These are phyloP conservation scores for Holacanthella duospinosa DNA, from an alignment of 2,888 invertebrate genomes.

Conservation along the genomic window DNA sequence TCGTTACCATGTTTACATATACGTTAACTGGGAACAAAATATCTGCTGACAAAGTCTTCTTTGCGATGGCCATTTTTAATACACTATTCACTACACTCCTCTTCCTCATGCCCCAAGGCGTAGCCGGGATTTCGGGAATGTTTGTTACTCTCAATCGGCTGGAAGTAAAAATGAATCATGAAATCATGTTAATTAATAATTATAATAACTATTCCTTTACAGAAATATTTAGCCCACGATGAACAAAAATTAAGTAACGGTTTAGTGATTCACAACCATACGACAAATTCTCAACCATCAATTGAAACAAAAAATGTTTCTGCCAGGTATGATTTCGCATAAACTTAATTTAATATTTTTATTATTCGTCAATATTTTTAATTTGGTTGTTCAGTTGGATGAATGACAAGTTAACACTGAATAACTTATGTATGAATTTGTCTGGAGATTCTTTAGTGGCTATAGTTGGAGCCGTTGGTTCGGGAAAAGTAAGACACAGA, in stretches of 20 bases:
- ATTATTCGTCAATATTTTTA: too few relatives aligned
- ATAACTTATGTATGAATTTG: slow-evolving; percentile 21
- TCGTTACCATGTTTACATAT: slow-evolving; percentile 31
- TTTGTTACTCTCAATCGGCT: slow-evolving; percentile 62
- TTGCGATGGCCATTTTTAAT: slow-evolving; percentile 16
- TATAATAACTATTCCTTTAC: too few relatives aligned
- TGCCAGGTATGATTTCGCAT: slow-evolving; percentile 1
- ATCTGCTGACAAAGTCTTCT: slow-evolving; percentile 55
- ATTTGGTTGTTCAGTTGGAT: slow-evolving; percentile 31
- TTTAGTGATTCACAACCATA: too few relatives aligned
- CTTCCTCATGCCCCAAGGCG: slow-evolving; percentile 20
- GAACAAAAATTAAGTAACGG: too few relatives aligned
- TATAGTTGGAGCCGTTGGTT: slow-evolving; percentile 30
- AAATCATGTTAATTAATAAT: too few relatives aligned
- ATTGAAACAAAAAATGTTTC: not conserved
- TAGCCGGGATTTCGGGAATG: slow-evolving; percentile 41
- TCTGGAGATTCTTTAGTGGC: slow-evolving; percentile 24
- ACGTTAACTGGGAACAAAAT: slow-evolving; percentile 24
- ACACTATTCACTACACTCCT: slow-evolving; percentile 14
- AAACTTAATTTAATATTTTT: not conserved
- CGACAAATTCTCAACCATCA: too few relatives aligned
- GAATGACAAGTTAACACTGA: slow-evolving; percentile 16
- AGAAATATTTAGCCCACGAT: too few relatives aligned
- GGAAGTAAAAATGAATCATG: slow-evolving; percentile 44
- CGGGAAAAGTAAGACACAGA: slow-evolving; percentile 25